These are phyloP conservation scores for Urocynchramus pylzowi DNA, from an alignment of 2,113 vertebrate species.

Conservation along the genomic window DNA sequence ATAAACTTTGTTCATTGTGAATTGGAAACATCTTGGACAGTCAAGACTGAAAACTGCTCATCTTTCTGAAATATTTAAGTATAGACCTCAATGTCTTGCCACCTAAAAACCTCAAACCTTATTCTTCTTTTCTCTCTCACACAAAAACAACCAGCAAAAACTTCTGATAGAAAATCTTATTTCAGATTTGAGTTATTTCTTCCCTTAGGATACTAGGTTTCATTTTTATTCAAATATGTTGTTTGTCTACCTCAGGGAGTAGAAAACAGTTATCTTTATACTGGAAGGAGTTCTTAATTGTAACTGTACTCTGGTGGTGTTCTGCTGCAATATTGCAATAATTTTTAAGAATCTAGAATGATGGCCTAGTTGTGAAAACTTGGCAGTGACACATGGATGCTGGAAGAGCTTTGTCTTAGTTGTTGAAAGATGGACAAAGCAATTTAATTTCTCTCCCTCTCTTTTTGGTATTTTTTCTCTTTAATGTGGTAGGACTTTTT, in stretches of 20 bases:
- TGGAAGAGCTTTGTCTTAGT: background rate
- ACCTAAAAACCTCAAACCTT: background rate
- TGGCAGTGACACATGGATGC: background rate
- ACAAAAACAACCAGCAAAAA: background rate
- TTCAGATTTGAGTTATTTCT: background rate
- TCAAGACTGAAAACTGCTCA: background rate
- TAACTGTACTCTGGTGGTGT: background rate
- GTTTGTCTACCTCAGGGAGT: background rate
- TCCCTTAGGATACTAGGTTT: background rate
- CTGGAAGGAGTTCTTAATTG: background rate
- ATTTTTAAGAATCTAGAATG: background rate
- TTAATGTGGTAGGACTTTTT: background rate
- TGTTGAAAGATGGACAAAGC: background rate
- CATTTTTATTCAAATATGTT: background rate
- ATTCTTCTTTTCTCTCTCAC: background rate
- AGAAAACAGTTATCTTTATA: background rate
- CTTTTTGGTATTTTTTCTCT: background rate
- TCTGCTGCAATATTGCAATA: background rate
- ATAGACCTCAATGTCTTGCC: background rate
- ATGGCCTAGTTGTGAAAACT: background rate
- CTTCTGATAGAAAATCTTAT: background rate
- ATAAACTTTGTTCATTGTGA: background rate
- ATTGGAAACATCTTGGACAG: background rate
- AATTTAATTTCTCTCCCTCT: background rate
- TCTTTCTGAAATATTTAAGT: background rate